Evolutionary conservation across 1,140 invertebrate genomes (phyloP), one percentile per base, ranked within the genome.

Genomic region (Varroa destructor): DNA sequence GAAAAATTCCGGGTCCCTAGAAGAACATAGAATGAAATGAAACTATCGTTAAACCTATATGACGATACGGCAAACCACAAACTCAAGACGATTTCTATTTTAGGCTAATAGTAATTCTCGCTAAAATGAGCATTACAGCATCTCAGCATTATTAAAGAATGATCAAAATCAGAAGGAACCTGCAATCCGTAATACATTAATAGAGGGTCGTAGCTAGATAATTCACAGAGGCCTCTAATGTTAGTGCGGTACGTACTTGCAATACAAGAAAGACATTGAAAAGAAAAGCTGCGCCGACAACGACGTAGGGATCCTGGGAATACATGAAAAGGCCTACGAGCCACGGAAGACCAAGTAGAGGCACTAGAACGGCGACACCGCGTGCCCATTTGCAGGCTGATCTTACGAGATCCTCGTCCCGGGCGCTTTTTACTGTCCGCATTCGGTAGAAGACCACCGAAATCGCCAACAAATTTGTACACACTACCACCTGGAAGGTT

Each of bases 221-320:
- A 25, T 25, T 25, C 25, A 25, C 25, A 25, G 25, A 25, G 25
- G 25, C 25, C 8, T 51, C 46, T 51, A 51, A 8, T 51, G 25
- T 51, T 8, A 51, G 46, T 5, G 4, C 8, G 4, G 8, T 51
- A 8, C 8, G 46, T 46, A 67, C 61, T 37, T 67, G 61, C 12
- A 67, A 37, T 36, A 67, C 61, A 37, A 46, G 40, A 67, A 67
- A 67, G 12, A 67, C 61, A 37, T 67, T 67, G 61, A 67, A 67
- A 37, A 67, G 12, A 12, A 67, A 12, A 12, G 61, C 61, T 8
- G 61, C 40, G 46, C 40, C 46, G 8, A 67, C 46, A 46, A 67
- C 61, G 37, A 67, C 40, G 40, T 67, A 46, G 12, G 40, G 40
- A 46, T 67, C 61, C 14, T 67, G 12, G 61, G 61, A 40, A 3